Evolutionary conservation across 2,113 vertebrate genomes (phyloP).

Genomic region (Proteles cristata): DNA sequence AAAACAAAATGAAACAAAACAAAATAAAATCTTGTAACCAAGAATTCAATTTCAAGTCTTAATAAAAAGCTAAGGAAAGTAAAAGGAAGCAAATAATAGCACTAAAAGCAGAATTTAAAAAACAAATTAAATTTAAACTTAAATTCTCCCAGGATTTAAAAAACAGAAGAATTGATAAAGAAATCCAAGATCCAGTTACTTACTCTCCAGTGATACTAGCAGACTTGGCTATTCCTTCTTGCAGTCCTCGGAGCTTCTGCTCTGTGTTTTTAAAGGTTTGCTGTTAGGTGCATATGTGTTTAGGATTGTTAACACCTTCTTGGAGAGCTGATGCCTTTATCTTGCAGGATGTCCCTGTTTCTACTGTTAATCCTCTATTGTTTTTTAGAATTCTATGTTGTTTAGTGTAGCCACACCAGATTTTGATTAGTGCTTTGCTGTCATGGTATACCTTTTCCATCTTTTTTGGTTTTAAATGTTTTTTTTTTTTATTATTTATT

Average conservation of each 20-base stretch:
- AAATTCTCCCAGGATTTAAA: background rate
- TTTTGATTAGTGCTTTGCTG: background rate
- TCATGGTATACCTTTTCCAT: background rate
- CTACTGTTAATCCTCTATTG: background rate
- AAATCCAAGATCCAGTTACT: background rate
- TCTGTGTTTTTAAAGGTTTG: background rate
- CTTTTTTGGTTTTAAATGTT: no score
- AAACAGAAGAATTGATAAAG: background rate
- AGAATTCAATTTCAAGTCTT: background rate
- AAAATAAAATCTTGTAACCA: background rate
- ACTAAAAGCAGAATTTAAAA: background rate
- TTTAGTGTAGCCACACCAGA: background rate
- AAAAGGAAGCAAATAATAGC: background rate
- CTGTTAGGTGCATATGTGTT: background rate
- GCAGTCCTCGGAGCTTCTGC: background rate
- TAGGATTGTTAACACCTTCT: background rate
- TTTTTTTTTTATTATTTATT: background rate
- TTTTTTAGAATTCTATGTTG: background rate
- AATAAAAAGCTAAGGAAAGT: background rate
- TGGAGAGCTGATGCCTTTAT: background rate
- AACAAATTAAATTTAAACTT: background rate
- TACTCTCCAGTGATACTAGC: fast-evolving
- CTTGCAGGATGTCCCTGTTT: background rate
- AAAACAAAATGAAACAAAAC: background rate
- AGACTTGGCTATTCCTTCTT: background rate